These are phyloP conservation scores for Gouania willdenowi DNA, from an alignment of 2,797 vertebrate species.

Conservation along the genomic window DNA sequence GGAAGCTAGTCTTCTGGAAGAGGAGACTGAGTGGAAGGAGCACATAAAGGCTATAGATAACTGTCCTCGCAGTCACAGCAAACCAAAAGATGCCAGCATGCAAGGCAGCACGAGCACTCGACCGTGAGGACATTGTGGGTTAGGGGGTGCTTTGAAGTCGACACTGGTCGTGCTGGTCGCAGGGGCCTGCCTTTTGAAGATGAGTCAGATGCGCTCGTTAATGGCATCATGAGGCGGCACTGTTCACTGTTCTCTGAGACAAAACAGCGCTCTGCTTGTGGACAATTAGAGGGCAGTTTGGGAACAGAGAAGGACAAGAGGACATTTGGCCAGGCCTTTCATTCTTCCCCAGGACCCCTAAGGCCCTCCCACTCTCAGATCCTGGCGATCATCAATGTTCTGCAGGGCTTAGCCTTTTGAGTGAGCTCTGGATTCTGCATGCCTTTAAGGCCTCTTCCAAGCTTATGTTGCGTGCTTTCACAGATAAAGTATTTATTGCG, in stretches of 20 bases:
- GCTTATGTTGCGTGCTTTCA: slow-evolving; percentile 49
- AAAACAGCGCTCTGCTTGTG: slow-evolving; percentile 73
- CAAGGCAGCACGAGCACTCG: slow-evolving; percentile 53
- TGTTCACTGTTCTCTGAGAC: slow-evolving; percentile 69
- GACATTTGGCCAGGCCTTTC: slow-evolving; percentile 68
- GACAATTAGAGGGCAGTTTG: slow-evolving; percentile 79
- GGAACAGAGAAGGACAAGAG: slow-evolving; percentile 72
- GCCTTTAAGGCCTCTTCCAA: slow-evolving; percentile 61
- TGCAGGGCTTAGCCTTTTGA: slow-evolving; percentile 63
- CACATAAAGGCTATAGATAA: slow-evolving; percentile 20
- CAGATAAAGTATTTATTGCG: slow-evolving; percentile 31
- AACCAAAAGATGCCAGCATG: slow-evolving; percentile 48
- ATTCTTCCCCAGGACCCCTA: slow-evolving; percentile 59
- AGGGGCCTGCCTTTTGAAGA: slow-evolving; percentile 73
- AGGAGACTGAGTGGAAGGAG: neutral
- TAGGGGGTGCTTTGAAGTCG: slow-evolving; percentile 68
- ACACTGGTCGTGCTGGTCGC: slow-evolving; percentile 63
- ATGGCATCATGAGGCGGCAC: slow-evolving; percentile 74
- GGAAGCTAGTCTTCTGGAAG: slow-evolving; percentile 1
- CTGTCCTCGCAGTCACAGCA: slow-evolving; percentile 34
- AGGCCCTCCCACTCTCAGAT: slow-evolving; percentile 38
- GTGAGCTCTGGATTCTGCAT: slow-evolving; percentile 68
- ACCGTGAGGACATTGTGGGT: slow-evolving; percentile 59
- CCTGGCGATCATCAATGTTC: slow-evolving; percentile 46
- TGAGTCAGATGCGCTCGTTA: slow-evolving; percentile 69